Evolutionary conservation across 2,797 vertebrate genomes (phyloP), one percentile per base, ranked within the genome.

Genomic region (Catamblyrhynchus diadema): DNA sequence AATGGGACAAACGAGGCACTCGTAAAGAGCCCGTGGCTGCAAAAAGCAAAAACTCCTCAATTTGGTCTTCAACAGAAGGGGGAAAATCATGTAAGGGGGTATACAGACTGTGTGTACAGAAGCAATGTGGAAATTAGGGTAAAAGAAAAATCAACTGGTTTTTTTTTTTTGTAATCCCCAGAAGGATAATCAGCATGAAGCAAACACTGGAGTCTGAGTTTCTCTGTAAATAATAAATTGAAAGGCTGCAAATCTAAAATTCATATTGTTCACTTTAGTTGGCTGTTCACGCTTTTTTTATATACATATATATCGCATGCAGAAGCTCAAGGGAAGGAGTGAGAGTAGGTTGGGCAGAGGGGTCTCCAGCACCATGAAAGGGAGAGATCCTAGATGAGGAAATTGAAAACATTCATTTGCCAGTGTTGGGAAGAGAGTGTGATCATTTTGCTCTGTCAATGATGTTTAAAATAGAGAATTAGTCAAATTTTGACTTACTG

Each of bases 11-110:
- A 62, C 10, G 20, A 61, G 53, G 32, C 2, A 0, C 53, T 94
- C 1, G 0, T 60, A 65, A 81, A 57, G 42, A 57, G 53, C 65
- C 67, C 25, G 14, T 51, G 44, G 35, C 56, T 69, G 75, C 25
- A 86, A 90, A 91, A 88, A 83, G 32, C 35, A 88, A 86, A 80
- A 84, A 91, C 20, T 41, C 64, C 83, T 85, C 71, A 86, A 39
- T 90, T 60, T 45, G 48, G 47, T 75, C 48, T 72, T 84, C 67
- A 54, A 23, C 39, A 33, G 48, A 37, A 82, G 47, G 48, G 14
- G 67, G 42, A 30, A 93, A 72, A 24, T 73, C 30, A 21, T 33
- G 21, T 37, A 88, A 71, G 45, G 23, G 45, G 44, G 32, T 41
- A 42, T 83, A 41, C 7, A 67, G 72, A 42, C 70, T 50, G 22